These are phyloP conservation scores for Cinara cedri DNA, from an alignment of 2,888 invertebrate genomes.

Conservation along the genomic window DNA sequence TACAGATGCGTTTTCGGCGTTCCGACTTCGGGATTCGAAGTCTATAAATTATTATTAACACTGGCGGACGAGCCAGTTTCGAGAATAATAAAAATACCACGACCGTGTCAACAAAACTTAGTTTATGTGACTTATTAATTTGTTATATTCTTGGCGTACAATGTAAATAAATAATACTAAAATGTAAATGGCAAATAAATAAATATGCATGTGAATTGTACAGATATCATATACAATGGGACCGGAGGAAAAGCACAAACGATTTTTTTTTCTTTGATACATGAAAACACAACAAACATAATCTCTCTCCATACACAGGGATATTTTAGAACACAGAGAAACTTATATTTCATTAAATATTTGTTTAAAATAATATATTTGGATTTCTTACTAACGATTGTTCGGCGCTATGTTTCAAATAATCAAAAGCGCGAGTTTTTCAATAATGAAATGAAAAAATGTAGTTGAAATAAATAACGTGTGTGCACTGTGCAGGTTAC, in stretches of 20 bases:
- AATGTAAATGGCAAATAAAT: not conserved
- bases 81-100: conserved; percentile 32
- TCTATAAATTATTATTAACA: too few relatives aligned
- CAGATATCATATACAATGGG: too few relatives aligned
- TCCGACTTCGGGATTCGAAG: too few relatives aligned
- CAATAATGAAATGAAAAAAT: too few relatives aligned
- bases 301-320: not conserved
- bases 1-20: too few relatives aligned
- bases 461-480: too few relatives aligned
- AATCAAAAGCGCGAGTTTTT: too few relatives aligned
- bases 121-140: conserved; percentile 8
- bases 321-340: not conserved
- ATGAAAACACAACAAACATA: not conserved
- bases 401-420: too few relatives aligned
- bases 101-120: not conserved
- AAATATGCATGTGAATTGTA: not conserved
- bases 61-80: not conserved
- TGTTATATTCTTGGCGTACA: not conserved
- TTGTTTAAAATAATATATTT: not conserved
- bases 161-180: not conserved
- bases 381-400: not conserved
- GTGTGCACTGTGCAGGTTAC: too few relatives aligned
- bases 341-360: not conserved
- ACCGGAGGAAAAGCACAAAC: not conserved
- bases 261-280: not conserved